Percentiles rank a stretch among this genome's conserved stretches.
Conservation (phyloP, 2,797 vertebrate species). For the Enteromius afrohamiltoni region DNA sequence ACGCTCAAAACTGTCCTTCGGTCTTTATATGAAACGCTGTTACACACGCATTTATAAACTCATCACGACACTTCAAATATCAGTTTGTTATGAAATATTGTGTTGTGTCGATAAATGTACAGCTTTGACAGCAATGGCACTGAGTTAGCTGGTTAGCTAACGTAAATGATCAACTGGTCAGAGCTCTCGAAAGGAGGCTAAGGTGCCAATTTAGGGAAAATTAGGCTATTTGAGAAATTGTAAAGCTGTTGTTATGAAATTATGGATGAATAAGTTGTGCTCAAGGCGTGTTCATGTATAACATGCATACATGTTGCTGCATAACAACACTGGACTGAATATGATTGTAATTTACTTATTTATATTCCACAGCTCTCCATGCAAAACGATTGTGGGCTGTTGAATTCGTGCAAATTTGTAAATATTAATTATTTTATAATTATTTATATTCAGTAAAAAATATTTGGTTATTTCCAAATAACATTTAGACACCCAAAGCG, state of each 20-base stretch:
- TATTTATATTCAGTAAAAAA: background rate
- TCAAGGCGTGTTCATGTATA: background rate
- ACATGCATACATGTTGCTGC: background rate
- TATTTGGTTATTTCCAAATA: background rate
- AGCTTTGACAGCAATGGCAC: background rate
- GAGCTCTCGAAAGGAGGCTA: background rate
- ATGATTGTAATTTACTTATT: background rate
- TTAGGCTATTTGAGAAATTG: background rate
- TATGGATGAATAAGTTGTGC: background rate
- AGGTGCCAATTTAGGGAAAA: background rate
- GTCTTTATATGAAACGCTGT: background rate
- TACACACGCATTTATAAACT: background rate
- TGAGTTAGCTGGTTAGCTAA: background rate
- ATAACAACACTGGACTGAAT: background rate
- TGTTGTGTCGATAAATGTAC: background rate
- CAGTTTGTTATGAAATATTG: background rate
- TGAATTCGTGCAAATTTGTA: background rate
- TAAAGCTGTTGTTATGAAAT: background rate
- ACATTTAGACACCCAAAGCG: background rate
- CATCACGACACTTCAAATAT: background rate
- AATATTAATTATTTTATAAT: background rate
- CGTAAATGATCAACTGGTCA: background rate
- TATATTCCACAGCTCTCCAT: background rate
- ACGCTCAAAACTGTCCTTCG: slow-evolving; percentile 15
- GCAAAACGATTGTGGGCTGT: background rate